These are phyloP conservation scores for Ceratina japonica DNA, from an alignment of 1,140 invertebrate genomes.

Conservation along the genomic window DNA sequence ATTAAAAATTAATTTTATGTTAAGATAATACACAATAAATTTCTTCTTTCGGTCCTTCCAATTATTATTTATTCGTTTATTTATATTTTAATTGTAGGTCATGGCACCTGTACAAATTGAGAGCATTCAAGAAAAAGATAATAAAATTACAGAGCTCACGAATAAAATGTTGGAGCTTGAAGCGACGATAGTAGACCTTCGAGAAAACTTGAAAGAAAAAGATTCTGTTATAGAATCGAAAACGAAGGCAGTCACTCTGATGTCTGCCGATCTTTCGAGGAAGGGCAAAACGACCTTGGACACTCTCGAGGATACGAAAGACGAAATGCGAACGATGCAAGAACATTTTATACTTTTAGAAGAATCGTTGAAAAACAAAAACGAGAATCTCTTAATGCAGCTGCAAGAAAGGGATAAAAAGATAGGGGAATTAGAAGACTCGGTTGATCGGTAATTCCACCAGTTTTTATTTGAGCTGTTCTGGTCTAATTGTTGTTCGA, in stretches of 20 bases:
- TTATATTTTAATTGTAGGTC: constrained; percentile 60
- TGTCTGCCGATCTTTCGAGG: constrained; percentile 87
- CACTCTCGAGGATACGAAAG: constrained; percentile 87
- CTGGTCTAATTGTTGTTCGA: neutral
- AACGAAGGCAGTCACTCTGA: constrained; percentile 88
- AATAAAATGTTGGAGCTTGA: constrained; percentile 83
- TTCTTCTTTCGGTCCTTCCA: neutral
- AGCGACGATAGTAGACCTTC: constrained; percentile 84
- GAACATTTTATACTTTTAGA: constrained; percentile 87
- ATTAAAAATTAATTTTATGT: no score
- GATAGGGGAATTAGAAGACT: constrained; percentile 74
- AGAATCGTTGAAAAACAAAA: constrained; percentile 85
- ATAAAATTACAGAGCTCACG: constrained; percentile 78
- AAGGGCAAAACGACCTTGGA: constrained; percentile 86
- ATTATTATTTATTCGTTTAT: neutral
- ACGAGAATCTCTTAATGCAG: constrained; percentile 76
- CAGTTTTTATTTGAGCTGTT: neutral
- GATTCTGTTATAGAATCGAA: constrained; percentile 91
- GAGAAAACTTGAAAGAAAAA: constrained; percentile 91
- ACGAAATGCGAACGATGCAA: constrained; percentile 90
- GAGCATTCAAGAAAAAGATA: constrained; percentile 77
- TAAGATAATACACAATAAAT: no score
- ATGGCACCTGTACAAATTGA: constrained; percentile 60
- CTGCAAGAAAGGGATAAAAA: constrained; percentile 82
- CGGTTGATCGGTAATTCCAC: constrained; percentile 65